Evolutionary conservation across 2,888 invertebrate species (phyloP).

Genomic region (Abrostola triplasia): DNA sequence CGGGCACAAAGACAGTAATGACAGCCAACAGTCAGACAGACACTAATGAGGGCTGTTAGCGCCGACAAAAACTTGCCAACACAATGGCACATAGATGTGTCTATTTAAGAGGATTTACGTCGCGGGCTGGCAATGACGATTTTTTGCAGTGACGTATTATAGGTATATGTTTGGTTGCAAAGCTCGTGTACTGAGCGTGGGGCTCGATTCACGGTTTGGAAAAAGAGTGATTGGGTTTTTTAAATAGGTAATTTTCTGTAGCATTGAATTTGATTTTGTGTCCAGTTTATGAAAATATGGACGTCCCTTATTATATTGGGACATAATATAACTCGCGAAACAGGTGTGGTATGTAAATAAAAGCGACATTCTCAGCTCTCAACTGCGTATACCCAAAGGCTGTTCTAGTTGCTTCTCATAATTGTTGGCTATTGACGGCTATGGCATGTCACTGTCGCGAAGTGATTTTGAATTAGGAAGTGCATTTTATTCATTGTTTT

Average conservation of each 20-base stretch:
- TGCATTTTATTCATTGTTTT: not conserved
- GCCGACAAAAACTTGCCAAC: constrained; percentile 53
- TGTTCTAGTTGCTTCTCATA: constrained; percentile 23
- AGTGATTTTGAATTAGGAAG: not conserved
- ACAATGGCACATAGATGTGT: constrained; percentile 28
- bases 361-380: too few species aligned
- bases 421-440: constrained; percentile 27
- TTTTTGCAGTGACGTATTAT: too few species aligned
- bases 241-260: too few species aligned
- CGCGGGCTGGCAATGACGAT: not conserved
- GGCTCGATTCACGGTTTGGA: too few species aligned
- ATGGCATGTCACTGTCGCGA: not conserved
- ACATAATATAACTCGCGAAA: too few species aligned
- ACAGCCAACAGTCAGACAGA: constrained; percentile 52
- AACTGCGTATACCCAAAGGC: constrained; percentile 6
- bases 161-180: too few species aligned
- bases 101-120: not conserved
- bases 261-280: too few species aligned
- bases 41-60: constrained; percentile 68
- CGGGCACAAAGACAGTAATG: constrained; percentile 54
- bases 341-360: too few species aligned
- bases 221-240: too few species aligned
- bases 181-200: too few species aligned
- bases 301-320: too few species aligned
- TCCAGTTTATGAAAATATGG: too few species aligned